A percentile compares a stretch with the other conserved stretches of the same genome.
Conservation (phyloP, 2,797 vertebrate genomes). For the Sciurus carolinensis region DNA sequence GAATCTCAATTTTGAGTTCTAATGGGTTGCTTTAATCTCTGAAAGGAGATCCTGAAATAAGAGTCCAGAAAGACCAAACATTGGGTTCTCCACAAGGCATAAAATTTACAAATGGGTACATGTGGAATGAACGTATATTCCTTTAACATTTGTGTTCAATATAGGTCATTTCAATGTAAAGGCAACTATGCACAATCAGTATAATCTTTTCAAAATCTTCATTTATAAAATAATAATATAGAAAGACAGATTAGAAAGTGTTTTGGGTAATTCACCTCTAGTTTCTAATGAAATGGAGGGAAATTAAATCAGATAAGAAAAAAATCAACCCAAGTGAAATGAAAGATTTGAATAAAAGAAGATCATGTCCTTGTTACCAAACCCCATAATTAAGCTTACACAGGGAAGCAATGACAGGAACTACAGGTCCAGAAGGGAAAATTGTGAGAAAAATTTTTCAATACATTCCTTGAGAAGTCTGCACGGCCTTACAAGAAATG, state of each 20-base stretch:
- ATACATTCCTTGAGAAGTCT: slow-evolving; percentile 52
- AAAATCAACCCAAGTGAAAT: not conserved
- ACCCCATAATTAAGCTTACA: slow-evolving; percentile 1
- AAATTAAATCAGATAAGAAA: slow-evolving; percentile 47
- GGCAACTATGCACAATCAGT: not conserved
- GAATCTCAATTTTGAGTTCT: slow-evolving; percentile 14
- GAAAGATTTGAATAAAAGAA: not conserved
- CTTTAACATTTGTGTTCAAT: not conserved
- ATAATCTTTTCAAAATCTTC: not conserved
- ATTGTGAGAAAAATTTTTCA: slow-evolving; percentile 58
- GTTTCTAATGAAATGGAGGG: not conserved
- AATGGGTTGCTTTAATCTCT: slow-evolving; percentile 49
- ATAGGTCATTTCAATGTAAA: not conserved
- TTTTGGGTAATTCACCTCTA: not conserved
- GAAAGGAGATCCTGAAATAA: slow-evolving; percentile 43
- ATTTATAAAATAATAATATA: not conserved
- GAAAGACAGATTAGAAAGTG: not conserved
- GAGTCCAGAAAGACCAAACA: not conserved
- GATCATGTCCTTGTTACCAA: not conserved
- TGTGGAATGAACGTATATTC: slow-evolving; percentile 32
- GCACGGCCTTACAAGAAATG: slow-evolving; percentile 66
- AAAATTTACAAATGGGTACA: slow-evolving; percentile 3
- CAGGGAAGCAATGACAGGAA: not conserved
- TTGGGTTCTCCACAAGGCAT: not conserved
- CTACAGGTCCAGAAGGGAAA: slow-evolving; percentile 13